A percentile compares a stretch with the other conserved stretches of the same genome.
These are phyloP conservation scores for Macaria liturata DNA, from an alignment of 2,888 invertebrate genomes.

Conservation along the genomic window DNA sequence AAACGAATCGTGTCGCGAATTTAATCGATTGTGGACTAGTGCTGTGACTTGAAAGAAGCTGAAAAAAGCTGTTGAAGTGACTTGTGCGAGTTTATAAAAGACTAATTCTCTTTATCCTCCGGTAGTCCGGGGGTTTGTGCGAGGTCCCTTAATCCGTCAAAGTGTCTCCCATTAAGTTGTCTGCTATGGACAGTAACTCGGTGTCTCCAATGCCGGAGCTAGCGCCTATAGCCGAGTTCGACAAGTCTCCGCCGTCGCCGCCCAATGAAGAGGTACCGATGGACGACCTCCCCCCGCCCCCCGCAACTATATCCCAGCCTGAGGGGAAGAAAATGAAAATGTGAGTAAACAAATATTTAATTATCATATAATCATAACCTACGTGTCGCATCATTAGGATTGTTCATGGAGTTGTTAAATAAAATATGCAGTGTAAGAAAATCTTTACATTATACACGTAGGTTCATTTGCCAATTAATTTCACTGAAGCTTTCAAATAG, in stretches of 20 bases:
- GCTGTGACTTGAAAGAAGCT: constrained; percentile 9
- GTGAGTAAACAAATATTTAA: constrained; percentile 56
- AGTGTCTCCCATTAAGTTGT: constrained; percentile 83
- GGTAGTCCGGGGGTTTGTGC: constrained; percentile 59
- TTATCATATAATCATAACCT: not conserved
- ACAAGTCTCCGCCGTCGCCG: constrained; percentile 87
- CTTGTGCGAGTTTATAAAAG: constrained; percentile 5
- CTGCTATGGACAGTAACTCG: constrained; percentile 87
- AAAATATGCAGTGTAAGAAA: too few species aligned
- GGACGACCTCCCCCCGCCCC: constrained; percentile 86
- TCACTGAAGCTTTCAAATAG: too few species aligned
- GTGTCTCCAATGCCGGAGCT: constrained; percentile 87
- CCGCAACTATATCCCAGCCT: constrained; percentile 81
- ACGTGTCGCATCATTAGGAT: too few species aligned
- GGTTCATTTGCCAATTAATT: too few species aligned
- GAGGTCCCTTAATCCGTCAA: constrained; percentile 64
- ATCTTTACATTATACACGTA: too few species aligned
- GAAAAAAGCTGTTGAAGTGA: constrained; percentile 4
- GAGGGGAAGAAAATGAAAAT: constrained; percentile 82
- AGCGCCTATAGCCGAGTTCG: constrained; percentile 88
- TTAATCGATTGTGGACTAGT: constrained; percentile 6
- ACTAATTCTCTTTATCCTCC: constrained; percentile 50
- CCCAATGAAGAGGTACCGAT: constrained; percentile 84
- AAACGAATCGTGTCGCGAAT: not conserved
- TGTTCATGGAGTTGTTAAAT: too few species aligned